phyloP scores from a whole-genome alignment of 2,888 invertebrate genomes.

The Phyllotreta cruciferae region DNA sequence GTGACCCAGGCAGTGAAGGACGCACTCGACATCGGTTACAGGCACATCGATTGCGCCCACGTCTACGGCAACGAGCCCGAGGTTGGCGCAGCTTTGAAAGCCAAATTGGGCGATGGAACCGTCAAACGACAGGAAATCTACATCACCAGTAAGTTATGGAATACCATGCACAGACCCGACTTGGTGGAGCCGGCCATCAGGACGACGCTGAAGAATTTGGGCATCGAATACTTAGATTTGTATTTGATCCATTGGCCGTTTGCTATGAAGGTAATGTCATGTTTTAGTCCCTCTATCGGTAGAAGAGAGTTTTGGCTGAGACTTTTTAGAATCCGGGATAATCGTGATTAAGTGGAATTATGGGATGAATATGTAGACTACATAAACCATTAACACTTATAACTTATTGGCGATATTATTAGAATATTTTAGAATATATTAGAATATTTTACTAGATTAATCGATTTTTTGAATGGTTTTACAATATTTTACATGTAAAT shows the following conservation, averaged over 20 bases:
- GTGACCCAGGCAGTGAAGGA: conserved; percentile 71
- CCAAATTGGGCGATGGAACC: conserved; percentile 43
- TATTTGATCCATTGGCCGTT: conserved; percentile 66
- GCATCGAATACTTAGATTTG: conserved; percentile 64
- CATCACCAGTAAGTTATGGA: conserved; percentile 83
- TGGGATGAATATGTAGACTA: too few species aligned
- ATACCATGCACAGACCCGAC: conserved; percentile 83
- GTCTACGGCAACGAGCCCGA: conserved; percentile 76
- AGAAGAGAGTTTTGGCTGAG: too few species aligned
- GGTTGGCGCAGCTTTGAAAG: conserved; percentile 62
- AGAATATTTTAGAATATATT: too few species aligned
- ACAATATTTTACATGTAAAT: too few species aligned
- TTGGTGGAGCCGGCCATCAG: conserved; percentile 54
- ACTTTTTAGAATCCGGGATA: too few species aligned
- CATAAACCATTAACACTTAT: too few species aligned
- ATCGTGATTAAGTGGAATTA: too few species aligned
- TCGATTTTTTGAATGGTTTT: too few species aligned
- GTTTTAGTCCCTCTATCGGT: neutral
- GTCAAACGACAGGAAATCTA: conserved; percentile 76
- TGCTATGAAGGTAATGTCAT: conserved; percentile 46
- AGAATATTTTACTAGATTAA: too few species aligned
- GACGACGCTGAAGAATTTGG: conserved; percentile 61
- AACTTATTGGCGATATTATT: too few species aligned
- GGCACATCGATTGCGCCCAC: conserved; percentile 78
- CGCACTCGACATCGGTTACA: conserved; percentile 79